Conservation (phyloP, 2,113 vertebrate species). For the Sardina pilchardus region DNA sequence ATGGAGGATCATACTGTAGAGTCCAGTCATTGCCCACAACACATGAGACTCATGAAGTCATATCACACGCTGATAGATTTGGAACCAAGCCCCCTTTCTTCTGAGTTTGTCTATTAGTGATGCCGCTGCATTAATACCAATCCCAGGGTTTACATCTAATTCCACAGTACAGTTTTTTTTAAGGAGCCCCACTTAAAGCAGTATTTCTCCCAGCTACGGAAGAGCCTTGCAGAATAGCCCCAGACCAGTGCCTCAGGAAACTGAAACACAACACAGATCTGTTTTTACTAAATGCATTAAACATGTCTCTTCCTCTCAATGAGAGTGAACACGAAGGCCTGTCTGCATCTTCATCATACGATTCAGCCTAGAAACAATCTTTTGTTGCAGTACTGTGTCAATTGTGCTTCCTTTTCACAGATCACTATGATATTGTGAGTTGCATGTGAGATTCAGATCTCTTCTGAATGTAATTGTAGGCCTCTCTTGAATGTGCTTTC, state of each 20-base stretch:
- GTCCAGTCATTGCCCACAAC: slow-evolving; percentile 53
- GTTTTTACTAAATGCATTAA: not conserved
- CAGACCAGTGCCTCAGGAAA: not conserved
- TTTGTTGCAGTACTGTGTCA: not conserved
- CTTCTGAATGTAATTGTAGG: not conserved
- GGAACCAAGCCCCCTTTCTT: slow-evolving; percentile 34
- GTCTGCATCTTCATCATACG: not conserved
- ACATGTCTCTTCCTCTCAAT: not conserved
- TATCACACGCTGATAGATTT: slow-evolving; percentile 34
- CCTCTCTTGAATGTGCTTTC: not conserved
- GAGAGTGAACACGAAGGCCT: not conserved
- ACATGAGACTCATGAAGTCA: slow-evolving; percentile 41
- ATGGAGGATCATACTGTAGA: slow-evolving; percentile 59
- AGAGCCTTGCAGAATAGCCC: not conserved
- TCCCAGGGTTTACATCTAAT: slow-evolving; percentile 55
- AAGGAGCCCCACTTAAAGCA: not conserved
- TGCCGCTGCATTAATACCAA: not conserved
- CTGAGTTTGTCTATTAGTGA: slow-evolving; percentile 31
- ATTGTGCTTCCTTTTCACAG: not conserved
- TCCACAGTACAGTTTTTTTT: slow-evolving; percentile 59
- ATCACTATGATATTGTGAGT: not conserved
- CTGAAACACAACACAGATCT: not conserved
- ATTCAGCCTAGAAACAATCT: not conserved
- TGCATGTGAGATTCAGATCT: not conserved
- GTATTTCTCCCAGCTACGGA: not conserved